Conservation (phyloP, 2,797 vertebrate genomes). For the Tadarida brasiliensis region DNA sequence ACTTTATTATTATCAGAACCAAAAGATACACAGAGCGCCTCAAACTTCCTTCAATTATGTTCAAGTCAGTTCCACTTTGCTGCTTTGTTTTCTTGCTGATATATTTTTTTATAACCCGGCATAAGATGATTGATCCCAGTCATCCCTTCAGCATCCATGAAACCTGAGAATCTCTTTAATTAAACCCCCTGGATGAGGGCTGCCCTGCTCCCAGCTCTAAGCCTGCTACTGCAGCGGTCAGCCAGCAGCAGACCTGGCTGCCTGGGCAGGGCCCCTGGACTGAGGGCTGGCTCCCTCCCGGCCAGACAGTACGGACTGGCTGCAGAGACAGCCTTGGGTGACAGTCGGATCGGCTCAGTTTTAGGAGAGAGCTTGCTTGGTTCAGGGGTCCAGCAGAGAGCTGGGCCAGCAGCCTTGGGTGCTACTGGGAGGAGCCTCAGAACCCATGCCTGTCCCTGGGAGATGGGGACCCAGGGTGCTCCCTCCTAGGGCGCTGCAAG, state of each 20-base stretch:
- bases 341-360: neutral
- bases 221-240: neutral
- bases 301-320: neutral
- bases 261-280: neutral
- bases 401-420: neutral
- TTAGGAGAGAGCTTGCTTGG: neutral
- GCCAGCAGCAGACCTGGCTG: neutral
- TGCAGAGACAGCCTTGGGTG: neutral
- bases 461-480: neutral
- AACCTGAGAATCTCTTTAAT: neutral
- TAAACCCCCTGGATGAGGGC: neutral
- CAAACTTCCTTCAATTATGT: neutral
- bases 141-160: neutral
- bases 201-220: neutral
- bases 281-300: neutral
- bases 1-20: neutral
- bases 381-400: neutral
- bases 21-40: neutral
- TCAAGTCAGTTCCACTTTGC: neutral
- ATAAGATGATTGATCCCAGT: neutral
- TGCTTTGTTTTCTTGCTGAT: neutral
- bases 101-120: constrained; percentile 1
- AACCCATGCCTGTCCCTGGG: neutral
- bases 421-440: neutral
- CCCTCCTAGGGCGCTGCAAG: neutral